Base-by-base conservation (phyloP, 2,797 vertebrate species). In the Sebastes wilsoni region DNA sequence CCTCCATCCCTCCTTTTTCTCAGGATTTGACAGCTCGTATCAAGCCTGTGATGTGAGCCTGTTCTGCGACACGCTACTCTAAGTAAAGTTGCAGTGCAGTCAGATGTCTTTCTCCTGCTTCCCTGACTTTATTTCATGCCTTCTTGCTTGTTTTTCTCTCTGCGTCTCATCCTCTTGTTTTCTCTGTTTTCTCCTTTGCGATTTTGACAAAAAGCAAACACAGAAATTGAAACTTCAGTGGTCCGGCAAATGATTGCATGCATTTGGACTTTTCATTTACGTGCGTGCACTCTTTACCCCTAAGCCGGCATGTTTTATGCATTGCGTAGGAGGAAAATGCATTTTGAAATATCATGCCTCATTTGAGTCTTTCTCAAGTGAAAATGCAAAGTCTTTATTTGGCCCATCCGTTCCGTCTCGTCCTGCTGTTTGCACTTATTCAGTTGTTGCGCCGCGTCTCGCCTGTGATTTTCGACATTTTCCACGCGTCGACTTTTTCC, bases 1-100 rank as follows among this genome's bases (percentile, higher is more conserved):
- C 73, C 58, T 67, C 34, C 54, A 22, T 56, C 56, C 67, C 8
- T 60, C 27, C n/a, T 32, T 62, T 65, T 54, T 59, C 54, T 54
- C 81, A 90, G 94, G 95, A 89, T 95, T 94, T 95, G 96, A 95
- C 95, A 95, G 94, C 70, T 93, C 85, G 78, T 88, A 95, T 95
- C 94, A 86, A 46, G 94, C 88, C 62, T 93, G 94, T 95, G 95
- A 96, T 93, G 88, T 92, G 25, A 10, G 78, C 71, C 80, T 72
- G 85, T 56, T 81, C 65, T 80, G 75, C 83, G 85, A 84, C 87
- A 95, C 95, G 94, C 93, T 90, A 93, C 95, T 94, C 93, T 58
- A 28, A 80, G 91, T 81, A 84, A 91, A 93, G 90, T 91, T 93
- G 88, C 92, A 84, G 60, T 36, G 49, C 77, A 86, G 76, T 87